A percentile compares a stretch with the other conserved stretches of the same genome.
These are phyloP conservation scores for Subacronicta megacephala DNA, from an alignment of 2,888 invertebrate genomes.

Conservation along the genomic window DNA sequence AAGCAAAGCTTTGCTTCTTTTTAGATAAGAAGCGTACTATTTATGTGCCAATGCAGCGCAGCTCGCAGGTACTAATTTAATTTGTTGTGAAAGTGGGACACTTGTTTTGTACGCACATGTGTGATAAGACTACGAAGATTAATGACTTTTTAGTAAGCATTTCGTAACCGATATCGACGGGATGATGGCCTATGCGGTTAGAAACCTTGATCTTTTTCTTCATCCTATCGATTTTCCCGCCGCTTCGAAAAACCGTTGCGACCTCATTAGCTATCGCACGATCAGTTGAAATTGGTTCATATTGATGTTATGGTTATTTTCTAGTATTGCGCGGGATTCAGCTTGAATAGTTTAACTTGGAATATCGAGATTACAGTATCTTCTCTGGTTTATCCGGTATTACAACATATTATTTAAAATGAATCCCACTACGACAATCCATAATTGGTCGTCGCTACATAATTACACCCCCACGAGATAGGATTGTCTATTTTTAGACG, in stretches of 20 bases:
- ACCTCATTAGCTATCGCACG: conserved; percentile 39
- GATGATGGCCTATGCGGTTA: background rate
- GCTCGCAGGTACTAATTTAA: conserved; percentile 62
- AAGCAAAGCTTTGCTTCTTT: conserved; percentile 52
- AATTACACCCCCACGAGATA: background rate
- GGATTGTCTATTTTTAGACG: background rate
- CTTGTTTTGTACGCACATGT: conserved; percentile 51
- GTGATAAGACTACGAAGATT: conserved; percentile 59
- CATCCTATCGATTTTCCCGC: conserved; percentile 23
- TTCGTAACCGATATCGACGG: conserved; percentile 10
- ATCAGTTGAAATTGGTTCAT: background rate
- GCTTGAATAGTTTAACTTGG: background rate
- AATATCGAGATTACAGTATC: too few species aligned
- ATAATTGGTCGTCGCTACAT: background rate
- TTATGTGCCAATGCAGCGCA: conserved; percentile 55
- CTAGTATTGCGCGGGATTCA: conserved; percentile 3
- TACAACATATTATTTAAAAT: background rate
- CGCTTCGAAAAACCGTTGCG: conserved; percentile 31
- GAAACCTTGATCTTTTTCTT: conserved; percentile 5
- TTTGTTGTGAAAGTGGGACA: conserved; percentile 65
- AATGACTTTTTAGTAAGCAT: conserved; percentile 11
- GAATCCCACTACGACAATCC: background rate
- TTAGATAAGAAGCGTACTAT: conserved; percentile 56
- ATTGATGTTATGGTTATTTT: conserved; percentile 10
- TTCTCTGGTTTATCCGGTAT: too few species aligned